These are phyloP conservation scores for Campylomormyrus numenius DNA, from an alignment of 2,113 vertebrate species.

Conservation along the genomic window DNA sequence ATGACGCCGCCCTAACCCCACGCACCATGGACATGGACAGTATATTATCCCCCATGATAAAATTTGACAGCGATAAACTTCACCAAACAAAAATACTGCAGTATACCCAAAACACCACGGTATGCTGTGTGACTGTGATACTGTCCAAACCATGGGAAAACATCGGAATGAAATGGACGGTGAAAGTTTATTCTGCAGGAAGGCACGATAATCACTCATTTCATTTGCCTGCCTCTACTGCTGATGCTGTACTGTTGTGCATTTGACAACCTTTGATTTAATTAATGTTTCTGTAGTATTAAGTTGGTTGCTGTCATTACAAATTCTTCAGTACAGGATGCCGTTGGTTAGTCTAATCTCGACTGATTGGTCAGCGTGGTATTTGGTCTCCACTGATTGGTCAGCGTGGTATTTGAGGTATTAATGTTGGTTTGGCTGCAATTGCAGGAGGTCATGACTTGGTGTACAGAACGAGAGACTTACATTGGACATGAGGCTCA, in stretches of 20 bases:
- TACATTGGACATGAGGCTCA: conserved; percentile 62
- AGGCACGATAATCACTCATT: not conserved
- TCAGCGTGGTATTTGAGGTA: not conserved
- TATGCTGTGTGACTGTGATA: not conserved
- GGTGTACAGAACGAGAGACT: conserved; percentile 35
- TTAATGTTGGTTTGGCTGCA: not conserved
- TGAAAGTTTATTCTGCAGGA: not conserved
- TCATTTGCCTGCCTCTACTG: not conserved
- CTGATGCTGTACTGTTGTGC: not conserved
- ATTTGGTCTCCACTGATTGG: too few species aligned
- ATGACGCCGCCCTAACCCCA: not conserved
- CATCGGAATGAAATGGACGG: not conserved
- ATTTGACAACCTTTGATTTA: not conserved
- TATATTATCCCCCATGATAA: too few species aligned
- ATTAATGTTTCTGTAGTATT: not conserved
- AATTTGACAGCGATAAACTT: not conserved
- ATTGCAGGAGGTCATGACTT: conserved; percentile 56
- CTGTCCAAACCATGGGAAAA: not conserved
- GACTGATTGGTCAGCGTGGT: not conserved
- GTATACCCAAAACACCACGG: not conserved
- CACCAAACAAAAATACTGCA: not conserved
- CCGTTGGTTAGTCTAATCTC: not conserved
- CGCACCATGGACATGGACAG: too few species aligned
- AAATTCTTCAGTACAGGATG: not conserved
- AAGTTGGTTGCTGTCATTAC: not conserved